Evolutionary conservation across 2,797 vertebrate genomes (phyloP), one percentile per base, ranked within the genome.

Genomic region (Apogon talboti): DNA sequence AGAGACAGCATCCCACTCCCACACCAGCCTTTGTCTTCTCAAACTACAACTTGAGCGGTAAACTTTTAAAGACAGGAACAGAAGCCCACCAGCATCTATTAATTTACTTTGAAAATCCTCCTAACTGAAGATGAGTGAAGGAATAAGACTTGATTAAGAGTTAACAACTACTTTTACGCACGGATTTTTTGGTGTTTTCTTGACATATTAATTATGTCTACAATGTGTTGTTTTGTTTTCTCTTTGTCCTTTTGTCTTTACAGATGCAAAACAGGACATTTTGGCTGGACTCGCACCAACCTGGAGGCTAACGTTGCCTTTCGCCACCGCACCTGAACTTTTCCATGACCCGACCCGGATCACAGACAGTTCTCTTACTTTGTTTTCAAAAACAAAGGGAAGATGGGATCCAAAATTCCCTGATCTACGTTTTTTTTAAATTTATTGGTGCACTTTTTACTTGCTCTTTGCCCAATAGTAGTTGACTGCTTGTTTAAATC

Each of bases 1-100:
- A 90, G 71, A 83, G 91, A 82, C 88, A 73, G 75, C 91, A 76
- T 86, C 92, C 89, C 91, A 92, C 91, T 84, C 90, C 90, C 90
- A 91, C 90, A 91, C 85, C 89, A 92, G 83, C 83, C 89, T 80
- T 93, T 93, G 91, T 93, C 85, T 79, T 76, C 78, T 79, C 73
- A 78, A 91, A 90, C 82, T 87, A 85, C 86, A 91, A 90, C 80
- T 85, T 85, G 82, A 88, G 83, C 73, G 71, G 78, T 74, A 82
- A 88, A 91, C 74, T 87, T 91, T 84, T 81, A 68, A 81, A 76
- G 79, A 46, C 71, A 66, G 54, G 67, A 83, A 55, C 78, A 76
- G 74, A 69, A 64, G 72, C 53, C 65, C 73, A 79, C 3, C 71
- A 41, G 43, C 64, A 60, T 49, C 66, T 55, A 57, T 85, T 73